Evolutionary conservation across 2,888 invertebrate species (phyloP).

Genomic region (Cephus spinipes): DNA sequence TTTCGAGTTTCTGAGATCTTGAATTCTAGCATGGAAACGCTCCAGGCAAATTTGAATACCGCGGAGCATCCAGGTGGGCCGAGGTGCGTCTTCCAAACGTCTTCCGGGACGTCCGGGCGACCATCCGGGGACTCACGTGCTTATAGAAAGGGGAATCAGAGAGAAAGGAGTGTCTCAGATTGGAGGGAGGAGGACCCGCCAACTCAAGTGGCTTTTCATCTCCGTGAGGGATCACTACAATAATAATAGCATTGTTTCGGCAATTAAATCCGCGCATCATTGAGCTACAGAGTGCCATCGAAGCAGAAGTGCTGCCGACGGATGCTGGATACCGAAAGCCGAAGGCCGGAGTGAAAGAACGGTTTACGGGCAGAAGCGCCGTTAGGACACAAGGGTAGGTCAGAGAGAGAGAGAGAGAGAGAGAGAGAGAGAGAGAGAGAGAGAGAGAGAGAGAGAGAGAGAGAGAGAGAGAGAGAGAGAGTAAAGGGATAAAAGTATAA

Average conservation of each 20-base stretch:
- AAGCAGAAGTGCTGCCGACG: no score
- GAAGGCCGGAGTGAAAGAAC: constrained; percentile 8
- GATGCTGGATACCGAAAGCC: background rate
- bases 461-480: background rate
- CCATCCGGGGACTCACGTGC: no score
- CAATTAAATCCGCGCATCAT: constrained; percentile 23
- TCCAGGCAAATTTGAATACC: constrained; percentile 4
- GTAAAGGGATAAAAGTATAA: background rate
- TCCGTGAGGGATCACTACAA: background rate
- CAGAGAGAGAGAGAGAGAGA: background rate
- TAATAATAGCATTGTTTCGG: constrained; percentile 20
- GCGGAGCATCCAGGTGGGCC: background rate
- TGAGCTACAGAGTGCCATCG: background rate
- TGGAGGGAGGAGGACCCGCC: background rate
- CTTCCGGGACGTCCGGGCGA: background rate
- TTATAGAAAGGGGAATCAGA: no score
- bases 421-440: background rate
- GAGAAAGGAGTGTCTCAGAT: no score
- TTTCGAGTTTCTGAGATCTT: no score
- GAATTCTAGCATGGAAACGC: background rate
- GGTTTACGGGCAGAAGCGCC: background rate
- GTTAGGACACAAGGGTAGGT: background rate
- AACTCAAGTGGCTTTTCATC: constrained; percentile 7
- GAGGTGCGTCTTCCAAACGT: background rate
- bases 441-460: background rate